Conservation (phyloP, 2,113 vertebrate species). For the Oxygymnocypris stewartii region DNA sequence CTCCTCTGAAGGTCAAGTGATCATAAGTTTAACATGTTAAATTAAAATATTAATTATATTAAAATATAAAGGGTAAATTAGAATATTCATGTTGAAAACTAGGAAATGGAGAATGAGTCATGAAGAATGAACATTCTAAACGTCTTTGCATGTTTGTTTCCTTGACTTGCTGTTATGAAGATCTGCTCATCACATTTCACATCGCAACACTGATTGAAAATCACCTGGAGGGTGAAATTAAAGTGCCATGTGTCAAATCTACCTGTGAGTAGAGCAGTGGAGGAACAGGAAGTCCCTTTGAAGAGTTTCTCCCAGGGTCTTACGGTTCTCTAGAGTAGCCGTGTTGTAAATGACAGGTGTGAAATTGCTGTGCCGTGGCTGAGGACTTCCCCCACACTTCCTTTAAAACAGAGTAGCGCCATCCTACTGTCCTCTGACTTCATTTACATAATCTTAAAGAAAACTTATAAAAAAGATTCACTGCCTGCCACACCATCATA, state of each 20-base stretch:
- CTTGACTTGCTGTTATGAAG: not conserved
- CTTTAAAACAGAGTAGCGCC: slow-evolving; percentile 4
- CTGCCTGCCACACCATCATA: slow-evolving; percentile 50
- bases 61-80: not conserved
- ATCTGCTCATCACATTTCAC: not conserved
- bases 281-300: slow-evolving; percentile 31
- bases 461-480: slow-evolving; percentile 59
- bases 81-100: not conserved
- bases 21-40: slow-evolving; percentile 9
- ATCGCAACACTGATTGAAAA: slow-evolving; percentile 16
- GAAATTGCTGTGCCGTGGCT: slow-evolving; percentile 30
- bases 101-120: not conserved
- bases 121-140: not conserved
- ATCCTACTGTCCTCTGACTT: slow-evolving; percentile 25
- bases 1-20: slow-evolving; percentile 15
- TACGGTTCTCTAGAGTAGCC: not conserved
- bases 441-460: slow-evolving; percentile 57
- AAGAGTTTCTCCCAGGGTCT: slow-evolving; percentile 8
- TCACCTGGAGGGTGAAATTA: slow-evolving; percentile 30
- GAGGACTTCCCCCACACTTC: slow-evolving; percentile 35
- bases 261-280: not conserved
- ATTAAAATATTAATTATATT: too few species aligned
- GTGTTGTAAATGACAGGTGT: slow-evolving; percentile 27
- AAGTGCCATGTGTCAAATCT: slow-evolving; percentile 6
- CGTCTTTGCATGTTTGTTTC: not conserved